Percentiles rank a stretch among this genome's conserved stretches.
Conservation (phyloP, 2,888 invertebrate species). For the Kuschelorhynchus macadamiae region DNA sequence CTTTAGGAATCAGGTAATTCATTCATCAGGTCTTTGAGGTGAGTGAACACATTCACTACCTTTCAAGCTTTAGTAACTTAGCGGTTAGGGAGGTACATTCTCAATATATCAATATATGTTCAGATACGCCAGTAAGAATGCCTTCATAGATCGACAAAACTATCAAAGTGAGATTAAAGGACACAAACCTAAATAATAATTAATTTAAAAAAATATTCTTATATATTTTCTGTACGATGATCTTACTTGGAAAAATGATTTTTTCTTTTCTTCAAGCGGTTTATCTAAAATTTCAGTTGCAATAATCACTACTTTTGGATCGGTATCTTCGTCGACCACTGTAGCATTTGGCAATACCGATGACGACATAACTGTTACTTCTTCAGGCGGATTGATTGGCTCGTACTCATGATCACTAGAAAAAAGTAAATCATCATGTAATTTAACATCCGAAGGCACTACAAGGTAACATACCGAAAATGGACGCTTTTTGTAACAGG, state of each 20-base stretch:
- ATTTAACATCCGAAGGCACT: conserved; percentile 13
- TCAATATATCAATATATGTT: too few species aligned
- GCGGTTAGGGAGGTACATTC: too few species aligned
- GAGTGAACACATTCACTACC: too few species aligned
- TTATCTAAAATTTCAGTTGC: conserved; percentile 38
- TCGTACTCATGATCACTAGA: conserved; percentile 95
- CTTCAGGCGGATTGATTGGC: conserved; percentile 81
- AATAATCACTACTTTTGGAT: conserved; percentile 42
- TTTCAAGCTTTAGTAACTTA: too few species aligned
- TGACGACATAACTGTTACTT: conserved; percentile 55
- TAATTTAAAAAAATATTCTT: too few species aligned
- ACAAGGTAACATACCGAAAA: conserved; percentile 36
- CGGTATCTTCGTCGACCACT: conserved; percentile 73
- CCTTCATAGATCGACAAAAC: too few species aligned
- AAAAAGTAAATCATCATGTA: conserved; percentile 55
- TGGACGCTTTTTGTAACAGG: conserved; percentile 34
- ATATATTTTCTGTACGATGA: too few species aligned
- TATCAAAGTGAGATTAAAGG: too few species aligned
- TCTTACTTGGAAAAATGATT: conserved; percentile 35
- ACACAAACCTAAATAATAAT: too few species aligned
- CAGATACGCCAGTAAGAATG: too few species aligned
- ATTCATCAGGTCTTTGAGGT: too few species aligned
- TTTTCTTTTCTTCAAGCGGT: conserved; percentile 38
- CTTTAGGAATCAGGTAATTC: too few species aligned
- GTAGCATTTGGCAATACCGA: conserved; percentile 61